These are phyloP conservation scores for Moxostoma hubbsi DNA, from an alignment of 2,797 vertebrate genomes.

Conservation along the genomic window DNA sequence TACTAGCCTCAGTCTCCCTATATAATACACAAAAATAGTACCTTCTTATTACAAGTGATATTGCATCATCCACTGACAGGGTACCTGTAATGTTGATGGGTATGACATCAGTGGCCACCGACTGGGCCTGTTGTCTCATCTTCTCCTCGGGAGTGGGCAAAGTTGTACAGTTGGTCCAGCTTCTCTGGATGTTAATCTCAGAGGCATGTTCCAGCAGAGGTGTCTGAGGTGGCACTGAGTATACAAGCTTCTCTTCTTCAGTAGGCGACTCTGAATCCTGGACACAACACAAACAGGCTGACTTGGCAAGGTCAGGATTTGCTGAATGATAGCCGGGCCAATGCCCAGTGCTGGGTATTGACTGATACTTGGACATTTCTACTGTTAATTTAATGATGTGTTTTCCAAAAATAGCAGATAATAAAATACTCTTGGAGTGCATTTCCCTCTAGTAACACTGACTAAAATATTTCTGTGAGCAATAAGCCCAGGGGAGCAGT, in stretches of 20 bases:
- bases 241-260: conserved; percentile 70
- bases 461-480: conserved; percentile 51
- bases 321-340: conserved; percentile 20
- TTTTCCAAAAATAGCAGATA: conserved; percentile 9
- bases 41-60: background rate
- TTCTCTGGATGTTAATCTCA: conserved; percentile 78
- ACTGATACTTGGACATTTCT: conserved; percentile 50
- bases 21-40: background rate
- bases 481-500: conserved; percentile 33
- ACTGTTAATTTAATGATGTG: conserved; percentile 4
- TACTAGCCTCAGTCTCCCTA: background rate
- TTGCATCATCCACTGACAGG: background rate
- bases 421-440: conserved; percentile 16
- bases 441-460: conserved; percentile 31
- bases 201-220: conserved; percentile 67
- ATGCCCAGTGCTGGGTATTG: conserved; percentile 30
- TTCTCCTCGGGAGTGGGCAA: conserved; percentile 95
- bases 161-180: conserved; percentile 81
- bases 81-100: conserved; percentile 85
- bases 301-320: conserved; percentile 12
- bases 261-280: conserved; percentile 72
- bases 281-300: conserved; percentile 44
- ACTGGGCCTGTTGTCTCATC: conserved; percentile 87
- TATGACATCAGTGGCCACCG: conserved; percentile 85
- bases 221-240: conserved; percentile 68